A percentile compares a stretch with the other conserved stretches of the same genome.
These are phyloP conservation scores for Andrena minutula DNA, from an alignment of 2,888 invertebrate species.

Conservation along the genomic window DNA sequence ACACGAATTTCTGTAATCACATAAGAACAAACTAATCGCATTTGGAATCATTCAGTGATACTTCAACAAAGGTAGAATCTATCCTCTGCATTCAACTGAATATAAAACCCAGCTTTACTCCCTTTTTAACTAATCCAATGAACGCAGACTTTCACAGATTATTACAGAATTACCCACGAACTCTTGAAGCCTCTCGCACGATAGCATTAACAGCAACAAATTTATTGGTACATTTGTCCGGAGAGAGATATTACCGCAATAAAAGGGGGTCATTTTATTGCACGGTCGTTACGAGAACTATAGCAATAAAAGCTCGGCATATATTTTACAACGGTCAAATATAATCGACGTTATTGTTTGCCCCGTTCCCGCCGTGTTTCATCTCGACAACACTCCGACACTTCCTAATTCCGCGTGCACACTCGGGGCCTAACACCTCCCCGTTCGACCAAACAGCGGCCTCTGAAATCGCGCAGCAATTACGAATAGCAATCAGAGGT, in stretches of 20 bases:
- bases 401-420: slow-evolving; percentile 43
- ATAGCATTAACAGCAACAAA: not conserved
- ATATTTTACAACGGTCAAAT: slow-evolving; percentile 6
- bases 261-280: slow-evolving; percentile 13
- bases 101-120: too few relatives aligned
- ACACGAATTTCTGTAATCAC: not conserved
- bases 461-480: not conserved
- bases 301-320: slow-evolving; percentile 19
- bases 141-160: too few relatives aligned
- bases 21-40: not conserved
- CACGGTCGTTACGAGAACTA: not conserved
- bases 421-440: not conserved
- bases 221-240: not conserved
- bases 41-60: not conserved
- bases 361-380: slow-evolving; percentile 6
- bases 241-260: slow-evolving; percentile 6
- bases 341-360: slow-evolving; percentile 6
- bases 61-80: not conserved
- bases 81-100: not conserved
- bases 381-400: not conserved
- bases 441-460: too few relatives aligned
- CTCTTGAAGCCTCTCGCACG: not conserved
- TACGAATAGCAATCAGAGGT: not conserved
- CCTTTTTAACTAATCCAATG: too few relatives aligned
- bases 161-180: too few relatives aligned